Percentiles rank a stretch among this genome's conserved stretches.
phyloP scores from a whole-genome alignment of 2,888 invertebrate genomes.

The Drosophila emarginata region DNA sequence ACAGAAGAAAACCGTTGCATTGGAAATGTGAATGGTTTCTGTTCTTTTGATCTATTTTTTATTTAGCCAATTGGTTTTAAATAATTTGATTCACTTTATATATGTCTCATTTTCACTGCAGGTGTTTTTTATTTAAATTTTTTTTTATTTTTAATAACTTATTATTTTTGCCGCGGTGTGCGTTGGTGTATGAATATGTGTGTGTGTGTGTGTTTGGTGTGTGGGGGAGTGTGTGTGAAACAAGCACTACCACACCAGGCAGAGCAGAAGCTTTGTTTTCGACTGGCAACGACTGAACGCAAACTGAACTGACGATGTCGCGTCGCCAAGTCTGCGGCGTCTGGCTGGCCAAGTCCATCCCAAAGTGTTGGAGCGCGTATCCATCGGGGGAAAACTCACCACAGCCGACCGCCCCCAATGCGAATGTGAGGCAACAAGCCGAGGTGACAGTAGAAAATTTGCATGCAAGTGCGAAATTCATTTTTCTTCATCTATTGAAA shows the following conservation, averaged over 20 bases:
- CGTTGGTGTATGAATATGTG: slow-evolving; percentile 29
- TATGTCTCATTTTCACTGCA: slow-evolving; percentile 19
- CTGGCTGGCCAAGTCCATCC: slow-evolving; percentile 5
- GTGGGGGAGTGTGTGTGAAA: slow-evolving; percentile 39
- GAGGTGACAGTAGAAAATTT: slow-evolving; percentile 4
- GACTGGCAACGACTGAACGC: slow-evolving; percentile 60
- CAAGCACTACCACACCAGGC: slow-evolving; percentile 56
- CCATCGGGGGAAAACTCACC: slow-evolving; percentile 46
- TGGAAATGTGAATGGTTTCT: slow-evolving; percentile 54
- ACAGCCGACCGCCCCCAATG: slow-evolving; percentile 45
- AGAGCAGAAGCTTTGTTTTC: slow-evolving; percentile 53
- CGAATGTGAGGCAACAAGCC: neutral
- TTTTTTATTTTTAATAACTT: slow-evolving; percentile 12
- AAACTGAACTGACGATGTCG: slow-evolving; percentile 52
- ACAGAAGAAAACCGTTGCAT: slow-evolving; percentile 75
- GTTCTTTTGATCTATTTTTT: neutral
- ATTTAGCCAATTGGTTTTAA: slow-evolving; percentile 16
- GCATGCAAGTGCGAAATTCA: neutral
- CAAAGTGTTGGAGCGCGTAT: slow-evolving; percentile 4
- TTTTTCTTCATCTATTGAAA: neutral
- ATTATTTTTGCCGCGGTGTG: slow-evolving; percentile 17
- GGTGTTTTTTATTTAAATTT: slow-evolving; percentile 11
- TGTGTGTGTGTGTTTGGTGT: slow-evolving; percentile 27
- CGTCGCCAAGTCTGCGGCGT: slow-evolving; percentile 57
- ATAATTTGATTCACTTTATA: slow-evolving; percentile 10